Base-by-base conservation (phyloP, 2,797 vertebrate genomes). In the Danio jaintianensis region DNA sequence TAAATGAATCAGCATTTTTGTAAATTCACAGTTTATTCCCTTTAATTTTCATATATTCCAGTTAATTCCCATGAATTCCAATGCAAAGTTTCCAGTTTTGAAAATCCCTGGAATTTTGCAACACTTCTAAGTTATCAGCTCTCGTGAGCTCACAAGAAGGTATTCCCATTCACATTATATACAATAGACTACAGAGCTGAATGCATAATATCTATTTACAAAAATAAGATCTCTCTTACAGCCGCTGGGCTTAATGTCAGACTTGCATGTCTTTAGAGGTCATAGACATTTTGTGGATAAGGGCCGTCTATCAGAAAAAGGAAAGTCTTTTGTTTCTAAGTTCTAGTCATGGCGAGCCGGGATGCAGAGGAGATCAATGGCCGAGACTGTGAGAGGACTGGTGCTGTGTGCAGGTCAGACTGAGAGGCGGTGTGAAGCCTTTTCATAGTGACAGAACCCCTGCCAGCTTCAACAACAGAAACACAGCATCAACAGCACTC, bases 371-470 rank as follows among this genome's bases (percentile, higher is more conserved):
- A 83, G 75, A 83, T 81, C 70, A 83, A 80, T 79, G 70, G 59
- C 36, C 4, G 36, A 56, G 18, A 76, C 64, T 64, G 72, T 76
- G 77, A 77, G 74, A 67, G 68, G 71, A 80, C 53, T 48, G 74
- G 48, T 62, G 29, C 55, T 75, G 83, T 47, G 55, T 81, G 61
- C 63, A 48, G 83, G 85, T 83, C 81, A 81, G 66, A 72, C 79
- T 73, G 83, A 61, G 66, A 61, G 75, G 75, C 83, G 55, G 73
- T 67, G 74, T 80, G 85, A 78, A 69, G 82, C 66, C 62, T 72
- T 82, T 84, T 84, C 74, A 84, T 66, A 48, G 76, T 70, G 76
- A 81, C 68, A 77, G 75, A 70, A 58, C 67, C 85, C 78, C 77
- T 79, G 72, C 83, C 18, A 36, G 22, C 58, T 70, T 52, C 77